phyloP scores from a whole-genome alignment of 2,797 vertebrate genomes.

The Manis javanica region DNA sequence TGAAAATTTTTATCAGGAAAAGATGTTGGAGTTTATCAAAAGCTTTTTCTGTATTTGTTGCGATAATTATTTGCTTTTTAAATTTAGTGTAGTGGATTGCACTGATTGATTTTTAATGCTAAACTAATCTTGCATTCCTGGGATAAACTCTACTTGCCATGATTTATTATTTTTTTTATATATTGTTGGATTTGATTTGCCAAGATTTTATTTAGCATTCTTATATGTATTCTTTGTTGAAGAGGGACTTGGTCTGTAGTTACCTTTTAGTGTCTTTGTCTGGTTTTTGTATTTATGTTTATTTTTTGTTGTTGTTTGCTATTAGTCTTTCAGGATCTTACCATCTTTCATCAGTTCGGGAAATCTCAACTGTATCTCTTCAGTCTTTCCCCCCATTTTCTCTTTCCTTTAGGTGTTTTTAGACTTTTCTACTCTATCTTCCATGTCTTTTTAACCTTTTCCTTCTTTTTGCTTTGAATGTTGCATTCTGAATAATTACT shows the following conservation, averaged over 20 bases:
- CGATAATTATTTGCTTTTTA: background rate
- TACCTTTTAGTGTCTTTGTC: background rate
- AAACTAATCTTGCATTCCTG: background rate
- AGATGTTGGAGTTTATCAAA: background rate
- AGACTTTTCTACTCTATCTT: background rate
- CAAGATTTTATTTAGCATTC: background rate
- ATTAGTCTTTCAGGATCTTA: background rate
- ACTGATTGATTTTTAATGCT: background rate
- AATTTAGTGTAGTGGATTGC: background rate
- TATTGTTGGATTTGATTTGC: background rate
- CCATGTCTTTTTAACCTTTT: background rate
- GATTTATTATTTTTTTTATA: background rate
- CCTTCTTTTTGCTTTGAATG: background rate
- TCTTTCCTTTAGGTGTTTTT: background rate
- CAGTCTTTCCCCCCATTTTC: background rate
- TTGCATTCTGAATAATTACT: conserved; percentile 12
- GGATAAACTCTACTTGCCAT: background rate
- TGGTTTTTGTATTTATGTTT: background rate
- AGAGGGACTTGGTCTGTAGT: background rate
- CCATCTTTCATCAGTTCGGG: background rate
- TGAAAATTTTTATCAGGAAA: background rate
- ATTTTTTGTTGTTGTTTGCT: background rate
- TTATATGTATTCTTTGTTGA: background rate
- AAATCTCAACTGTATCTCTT: background rate
- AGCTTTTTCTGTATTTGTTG: background rate